A percentile compares a stretch with the other conserved stretches of the same genome.
Evolutionary conservation across 30 jellyfish, hydroid and myxozoan genomes (phyloP).

Genomic region (Cassiopea xamachana): DNA sequence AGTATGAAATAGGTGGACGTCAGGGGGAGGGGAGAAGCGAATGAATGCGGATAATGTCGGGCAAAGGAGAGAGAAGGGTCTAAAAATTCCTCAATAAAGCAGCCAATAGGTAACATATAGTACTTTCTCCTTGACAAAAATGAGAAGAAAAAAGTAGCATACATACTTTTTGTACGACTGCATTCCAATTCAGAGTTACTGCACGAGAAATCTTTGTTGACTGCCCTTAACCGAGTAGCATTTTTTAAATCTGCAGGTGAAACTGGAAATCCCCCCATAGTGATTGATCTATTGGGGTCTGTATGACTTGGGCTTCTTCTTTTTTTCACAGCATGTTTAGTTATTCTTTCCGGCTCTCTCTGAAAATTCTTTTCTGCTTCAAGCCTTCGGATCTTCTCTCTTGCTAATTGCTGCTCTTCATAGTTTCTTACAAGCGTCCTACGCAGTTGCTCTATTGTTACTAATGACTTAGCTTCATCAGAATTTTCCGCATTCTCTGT

Average conservation of each 20-base stretch:
- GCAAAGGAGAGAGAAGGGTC: no score
- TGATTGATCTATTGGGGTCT: slow-evolving; percentile 1
- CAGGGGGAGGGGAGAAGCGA: no score
- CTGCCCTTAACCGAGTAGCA: slow-evolving; percentile 61
- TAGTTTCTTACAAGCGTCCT: slow-evolving; percentile 24
- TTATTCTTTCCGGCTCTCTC: slow-evolving; percentile 42
- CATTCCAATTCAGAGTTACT: neutral
- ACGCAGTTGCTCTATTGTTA: slow-evolving; percentile 64
- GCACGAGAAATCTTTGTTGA: slow-evolving; percentile 32
- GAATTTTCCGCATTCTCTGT: slow-evolving; percentile 18
- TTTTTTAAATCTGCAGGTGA: slow-evolving; percentile 65
- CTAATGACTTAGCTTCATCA: slow-evolving; percentile 35
- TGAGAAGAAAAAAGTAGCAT: neutral
- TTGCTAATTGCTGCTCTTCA: slow-evolving; percentile 57
- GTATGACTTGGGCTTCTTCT: neutral
- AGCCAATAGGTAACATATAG: no score
- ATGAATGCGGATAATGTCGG: no score
- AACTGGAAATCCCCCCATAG: slow-evolving; percentile 32
- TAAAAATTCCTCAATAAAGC: no score
- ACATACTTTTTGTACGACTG: slow-evolving; percentile 16
- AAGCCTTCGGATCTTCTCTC: slow-evolving; percentile 57
- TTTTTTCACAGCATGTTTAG: slow-evolving; percentile 56
- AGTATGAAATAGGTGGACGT: no score
- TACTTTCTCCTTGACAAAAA: no score
- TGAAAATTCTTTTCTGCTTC: slow-evolving; percentile 36